phyloP scores from a whole-genome alignment of 2,888 invertebrate genomes.

The Nomada fabriciana region DNA sequence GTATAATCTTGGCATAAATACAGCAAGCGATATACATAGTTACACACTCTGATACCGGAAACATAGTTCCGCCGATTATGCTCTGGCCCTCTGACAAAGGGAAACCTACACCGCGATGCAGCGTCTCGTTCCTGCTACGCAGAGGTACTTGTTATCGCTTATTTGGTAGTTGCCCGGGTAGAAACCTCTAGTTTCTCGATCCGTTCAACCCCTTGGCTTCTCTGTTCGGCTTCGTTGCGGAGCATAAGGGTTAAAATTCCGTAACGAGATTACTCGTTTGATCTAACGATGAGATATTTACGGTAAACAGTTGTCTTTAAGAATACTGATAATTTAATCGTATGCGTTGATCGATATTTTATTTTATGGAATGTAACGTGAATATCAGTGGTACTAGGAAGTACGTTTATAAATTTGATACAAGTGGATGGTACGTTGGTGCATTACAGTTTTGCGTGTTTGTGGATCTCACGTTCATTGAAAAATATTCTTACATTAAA shows the following conservation, averaged over 20 bases:
- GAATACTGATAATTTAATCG: too few relatives aligned
- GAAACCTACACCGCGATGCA: conserved; percentile 8
- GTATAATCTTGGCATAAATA: conserved; percentile 48
- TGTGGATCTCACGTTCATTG: too few relatives aligned
- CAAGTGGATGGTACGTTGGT: too few relatives aligned
- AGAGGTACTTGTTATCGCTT: conserved; percentile 48
- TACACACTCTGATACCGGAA: conserved; percentile 15
- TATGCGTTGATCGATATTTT: too few relatives aligned
- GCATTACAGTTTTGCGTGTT: too few relatives aligned
- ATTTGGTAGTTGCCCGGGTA: conserved; percentile 44
- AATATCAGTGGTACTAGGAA: too few relatives aligned
- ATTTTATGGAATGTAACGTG: too few relatives aligned
- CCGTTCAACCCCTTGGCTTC: conserved; percentile 24
- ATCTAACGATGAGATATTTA: background rate
- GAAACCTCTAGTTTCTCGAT: conserved; percentile 45
- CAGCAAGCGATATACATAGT: conserved; percentile 12
- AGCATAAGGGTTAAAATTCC: conserved; percentile 11
- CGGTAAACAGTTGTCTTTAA: too few relatives aligned
- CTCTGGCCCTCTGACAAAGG: conserved; percentile 35
- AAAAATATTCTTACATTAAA: too few relatives aligned
- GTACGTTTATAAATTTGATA: too few relatives aligned
- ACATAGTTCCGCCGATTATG: conserved; percentile 37
- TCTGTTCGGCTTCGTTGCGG: conserved; percentile 3
- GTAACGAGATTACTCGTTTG: background rate
- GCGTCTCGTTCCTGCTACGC: conserved; percentile 10